Evolutionary conservation across 1,140 invertebrate genomes (phyloP).

Genomic region (Chrysoperla carnea): DNA sequence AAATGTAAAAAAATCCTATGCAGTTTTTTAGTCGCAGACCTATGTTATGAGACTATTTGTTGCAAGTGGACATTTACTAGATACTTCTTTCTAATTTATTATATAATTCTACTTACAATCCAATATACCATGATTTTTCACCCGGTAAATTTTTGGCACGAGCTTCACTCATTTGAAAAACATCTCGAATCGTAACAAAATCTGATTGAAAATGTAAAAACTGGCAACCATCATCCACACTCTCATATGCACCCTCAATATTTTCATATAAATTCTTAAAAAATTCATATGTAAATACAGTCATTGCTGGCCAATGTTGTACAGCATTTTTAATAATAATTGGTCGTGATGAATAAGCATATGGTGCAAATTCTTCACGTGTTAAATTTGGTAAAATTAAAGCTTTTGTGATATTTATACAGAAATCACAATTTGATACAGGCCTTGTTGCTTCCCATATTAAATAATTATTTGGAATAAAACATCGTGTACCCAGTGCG

Average conservation of each 20-base stretch:
- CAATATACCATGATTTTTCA: slow-evolving; percentile 72
- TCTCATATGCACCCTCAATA: slow-evolving; percentile 43
- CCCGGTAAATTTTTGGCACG: slow-evolving; percentile 41
- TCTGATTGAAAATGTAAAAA: slow-evolving; percentile 82
- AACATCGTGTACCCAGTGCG: slow-evolving; percentile 38
- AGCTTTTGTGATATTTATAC: slow-evolving; percentile 28
- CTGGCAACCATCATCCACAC: slow-evolving; percentile 61
- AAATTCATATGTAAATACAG: slow-evolving; percentile 51
- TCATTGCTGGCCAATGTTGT: slow-evolving; percentile 55
- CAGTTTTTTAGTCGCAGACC: too few species aligned
- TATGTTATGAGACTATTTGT: too few species aligned
- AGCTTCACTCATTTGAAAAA: slow-evolving; percentile 54
- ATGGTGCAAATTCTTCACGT: slow-evolving; percentile 40
- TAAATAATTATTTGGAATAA: slow-evolving; percentile 66
- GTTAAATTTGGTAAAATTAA: slow-evolving; percentile 46
- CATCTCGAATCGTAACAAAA: slow-evolving; percentile 56
- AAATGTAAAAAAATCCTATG: too few species aligned
- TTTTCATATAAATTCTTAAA: slow-evolving; percentile 57
- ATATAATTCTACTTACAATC: slow-evolving; percentile 64
- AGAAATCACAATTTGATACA: slow-evolving; percentile 63
- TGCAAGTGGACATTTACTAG: too few species aligned
- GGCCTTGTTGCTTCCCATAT: slow-evolving; percentile 72
- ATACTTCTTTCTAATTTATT: too few species aligned
- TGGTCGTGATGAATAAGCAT: slow-evolving; percentile 64
- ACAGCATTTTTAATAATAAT: slow-evolving; percentile 65